phyloP scores from a whole-genome alignment of 2,888 invertebrate species.

The Campoplex capitator region DNA sequence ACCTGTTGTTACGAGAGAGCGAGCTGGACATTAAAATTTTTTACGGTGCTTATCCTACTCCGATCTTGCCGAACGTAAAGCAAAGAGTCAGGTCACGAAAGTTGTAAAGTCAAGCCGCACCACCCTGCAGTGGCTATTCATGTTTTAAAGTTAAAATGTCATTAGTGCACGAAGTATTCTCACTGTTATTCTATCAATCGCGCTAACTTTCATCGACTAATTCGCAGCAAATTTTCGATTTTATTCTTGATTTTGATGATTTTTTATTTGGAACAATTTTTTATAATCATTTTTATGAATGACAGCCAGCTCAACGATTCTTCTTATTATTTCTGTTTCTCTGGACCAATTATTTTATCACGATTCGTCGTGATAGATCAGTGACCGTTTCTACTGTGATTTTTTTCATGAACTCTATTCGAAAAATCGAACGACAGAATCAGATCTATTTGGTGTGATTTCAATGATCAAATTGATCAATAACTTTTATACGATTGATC shows the following conservation, averaged over 20 bases:
- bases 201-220: not conserved
- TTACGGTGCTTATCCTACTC: constrained; percentile 44
- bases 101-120: constrained; percentile 42
- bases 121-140: not conserved
- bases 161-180: not conserved
- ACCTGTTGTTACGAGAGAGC: constrained; percentile 26
- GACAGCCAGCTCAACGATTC: too few species aligned
- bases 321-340: too few species aligned
- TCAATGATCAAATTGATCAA: too few species aligned
- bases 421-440: too few species aligned
- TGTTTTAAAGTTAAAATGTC: constrained; percentile 3
- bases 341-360: too few species aligned
- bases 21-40: constrained; percentile 34
- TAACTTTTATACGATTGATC: too few species aligned
- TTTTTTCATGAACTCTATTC: too few species aligned
- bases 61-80: constrained; percentile 31
- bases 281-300: not conserved
- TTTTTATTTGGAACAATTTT: not conserved
- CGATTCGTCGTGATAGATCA: too few species aligned
- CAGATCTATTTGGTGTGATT: too few species aligned
- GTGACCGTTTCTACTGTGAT: too few species aligned
- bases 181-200: not conserved
- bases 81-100: constrained; percentile 44
- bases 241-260: too few species aligned
- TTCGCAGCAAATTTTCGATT: too few species aligned